These are phyloP conservation scores for Scaptomyza pallida DNA, from an alignment of 1,140 invertebrate species.

Conservation along the genomic window DNA sequence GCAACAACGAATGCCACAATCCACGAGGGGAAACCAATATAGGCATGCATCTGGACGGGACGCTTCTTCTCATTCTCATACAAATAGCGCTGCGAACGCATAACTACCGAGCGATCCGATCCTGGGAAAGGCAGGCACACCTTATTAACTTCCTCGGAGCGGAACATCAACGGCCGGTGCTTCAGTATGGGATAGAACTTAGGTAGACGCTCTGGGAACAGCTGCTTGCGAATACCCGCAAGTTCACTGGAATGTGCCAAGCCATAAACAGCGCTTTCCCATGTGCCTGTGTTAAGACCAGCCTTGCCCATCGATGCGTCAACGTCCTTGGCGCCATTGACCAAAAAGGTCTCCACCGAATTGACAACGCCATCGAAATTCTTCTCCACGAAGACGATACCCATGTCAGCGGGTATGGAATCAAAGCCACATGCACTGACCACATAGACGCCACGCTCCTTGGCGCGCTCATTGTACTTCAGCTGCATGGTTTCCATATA, in stretches of 20 bases:
- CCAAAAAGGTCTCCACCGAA: constrained; percentile 90
- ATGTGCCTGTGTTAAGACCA: constrained; percentile 90
- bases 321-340: constrained; percentile 73
- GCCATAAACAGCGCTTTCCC: constrained; percentile 91
- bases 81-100: constrained; percentile 90
- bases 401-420: constrained; percentile 94
- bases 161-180: constrained; percentile 86
- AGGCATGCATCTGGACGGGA: constrained; percentile 89
- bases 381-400: constrained; percentile 89
- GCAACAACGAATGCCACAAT: constrained; percentile 82
- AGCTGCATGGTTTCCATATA: constrained; percentile 94
- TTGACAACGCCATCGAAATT: constrained; percentile 91
- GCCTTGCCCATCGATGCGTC: constrained; percentile 56
- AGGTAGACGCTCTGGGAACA: constrained; percentile 88
- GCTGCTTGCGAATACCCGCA: constrained; percentile 86
- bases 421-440: constrained; percentile 96
- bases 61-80: constrained; percentile 88
- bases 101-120: constrained; percentile 91
- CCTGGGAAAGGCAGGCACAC: constrained; percentile 91
- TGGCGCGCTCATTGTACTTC: constrained; percentile 90
- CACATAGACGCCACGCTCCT: constrained; percentile 91
- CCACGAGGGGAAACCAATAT: constrained; percentile 85
- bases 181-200: constrained; percentile 87
- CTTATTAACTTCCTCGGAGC: constrained; percentile 85
- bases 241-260: constrained; percentile 88